Evolutionary conservation across 2,888 invertebrate species (phyloP).

Genomic region (Xylophagus ater): DNA sequence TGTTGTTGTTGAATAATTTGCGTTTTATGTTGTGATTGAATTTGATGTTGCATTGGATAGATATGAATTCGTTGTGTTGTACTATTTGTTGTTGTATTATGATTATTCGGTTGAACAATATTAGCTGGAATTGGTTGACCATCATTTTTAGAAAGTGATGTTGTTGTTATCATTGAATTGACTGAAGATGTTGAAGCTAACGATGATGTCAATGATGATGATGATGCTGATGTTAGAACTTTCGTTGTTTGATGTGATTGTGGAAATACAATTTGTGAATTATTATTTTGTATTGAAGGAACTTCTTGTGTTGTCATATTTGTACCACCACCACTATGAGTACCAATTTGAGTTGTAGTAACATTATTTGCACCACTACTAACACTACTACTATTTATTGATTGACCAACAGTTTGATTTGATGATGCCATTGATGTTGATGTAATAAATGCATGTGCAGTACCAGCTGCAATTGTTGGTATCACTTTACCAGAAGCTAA

Average conservation of each 20-base stretch:
- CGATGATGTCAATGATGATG: slow-evolving; percentile 15
- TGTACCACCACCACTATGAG: too few species aligned
- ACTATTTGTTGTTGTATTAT: slow-evolving; percentile 22
- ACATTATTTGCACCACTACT: too few species aligned
- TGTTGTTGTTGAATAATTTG: slow-evolving; percentile 21
- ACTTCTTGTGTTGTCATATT: too few species aligned
- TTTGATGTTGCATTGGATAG: slow-evolving; percentile 34
- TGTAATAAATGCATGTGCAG: slow-evolving; percentile 7
- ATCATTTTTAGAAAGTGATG: slow-evolving; percentile 17
- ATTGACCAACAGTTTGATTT: slow-evolving; percentile 1
- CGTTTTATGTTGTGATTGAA: slow-evolving; percentile 18
- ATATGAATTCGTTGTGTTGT: slow-evolving; percentile 30
- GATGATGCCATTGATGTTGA: slow-evolving; percentile 22
- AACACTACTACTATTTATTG: slow-evolving; percentile 2
- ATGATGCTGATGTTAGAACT: slow-evolving; percentile 8
- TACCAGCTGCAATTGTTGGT: slow-evolving; percentile 42
- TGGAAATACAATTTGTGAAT: too few species aligned
- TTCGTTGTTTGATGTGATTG: neutral
- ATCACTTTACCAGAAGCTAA: slow-evolving; percentile 58
- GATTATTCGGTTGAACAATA: slow-evolving; percentile 37
- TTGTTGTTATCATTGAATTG: slow-evolving; percentile 7
- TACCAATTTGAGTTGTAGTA: too few species aligned
- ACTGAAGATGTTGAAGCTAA: slow-evolving; percentile 1
- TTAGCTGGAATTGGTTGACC: slow-evolving; percentile 29
- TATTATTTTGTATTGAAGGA: too few species aligned